Percentiles rank a stretch among this genome's conserved stretches.
These are phyloP conservation scores for Oreochromis mossambicus DNA, from an alignment of 2,797 vertebrate species.

Conservation along the genomic window DNA sequence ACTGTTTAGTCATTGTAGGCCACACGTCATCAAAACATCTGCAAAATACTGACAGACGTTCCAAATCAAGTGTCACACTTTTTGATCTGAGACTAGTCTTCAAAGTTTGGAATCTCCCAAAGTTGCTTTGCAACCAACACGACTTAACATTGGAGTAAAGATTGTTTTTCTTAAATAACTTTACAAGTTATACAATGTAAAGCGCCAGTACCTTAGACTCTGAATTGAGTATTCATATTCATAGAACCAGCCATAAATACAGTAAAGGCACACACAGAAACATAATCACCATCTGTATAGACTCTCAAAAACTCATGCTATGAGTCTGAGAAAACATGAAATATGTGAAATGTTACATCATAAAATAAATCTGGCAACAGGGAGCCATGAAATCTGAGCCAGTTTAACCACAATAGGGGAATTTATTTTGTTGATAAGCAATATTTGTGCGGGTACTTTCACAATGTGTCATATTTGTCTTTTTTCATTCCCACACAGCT, in stretches of 20 bases:
- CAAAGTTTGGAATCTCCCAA: not conserved
- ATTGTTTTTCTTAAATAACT: not conserved
- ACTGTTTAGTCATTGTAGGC: not conserved
- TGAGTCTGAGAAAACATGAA: not conserved
- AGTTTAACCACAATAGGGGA: not conserved
- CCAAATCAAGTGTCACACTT: not conserved
- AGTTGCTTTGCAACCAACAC: too few species aligned
- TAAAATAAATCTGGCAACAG: not conserved
- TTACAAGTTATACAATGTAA: not conserved
- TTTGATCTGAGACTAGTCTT: not conserved
- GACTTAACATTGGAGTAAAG: not conserved
- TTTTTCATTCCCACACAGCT: not conserved
- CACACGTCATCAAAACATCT: not conserved
- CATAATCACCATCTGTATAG: not conserved
- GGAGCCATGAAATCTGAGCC: not conserved
- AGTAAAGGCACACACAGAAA: not conserved
- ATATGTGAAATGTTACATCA: not conserved
- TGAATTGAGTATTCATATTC: not conserved
- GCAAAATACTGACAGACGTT: not conserved
- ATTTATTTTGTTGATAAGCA: not conserved
- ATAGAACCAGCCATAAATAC: not conserved
- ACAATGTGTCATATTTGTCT: not conserved
- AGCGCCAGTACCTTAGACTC: not conserved
- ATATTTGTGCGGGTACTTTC: not conserved
- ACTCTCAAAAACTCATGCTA: not conserved